Conservation (phyloP, 2,113 vertebrate species). For the Cyanoramphus novaezelandiae region DNA sequence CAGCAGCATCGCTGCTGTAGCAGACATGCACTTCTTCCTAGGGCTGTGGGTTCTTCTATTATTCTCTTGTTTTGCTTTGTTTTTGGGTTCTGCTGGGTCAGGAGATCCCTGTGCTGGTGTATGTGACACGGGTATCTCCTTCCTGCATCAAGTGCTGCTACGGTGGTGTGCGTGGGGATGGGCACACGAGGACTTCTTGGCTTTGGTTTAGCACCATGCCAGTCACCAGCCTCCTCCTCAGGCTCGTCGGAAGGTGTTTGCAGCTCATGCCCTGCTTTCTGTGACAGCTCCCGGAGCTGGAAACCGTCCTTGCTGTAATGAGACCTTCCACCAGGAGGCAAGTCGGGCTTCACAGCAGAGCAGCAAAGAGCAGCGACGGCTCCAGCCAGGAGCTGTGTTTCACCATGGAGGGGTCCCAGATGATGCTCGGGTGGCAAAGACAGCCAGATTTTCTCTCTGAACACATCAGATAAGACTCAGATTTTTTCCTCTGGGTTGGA, state of each 20-base stretch:
- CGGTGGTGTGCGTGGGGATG: accelerated
- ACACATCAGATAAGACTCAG: background rate
- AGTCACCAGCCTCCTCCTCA: background rate
- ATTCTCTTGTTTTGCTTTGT: background rate
- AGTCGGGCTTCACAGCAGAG: background rate
- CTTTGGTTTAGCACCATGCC: background rate
- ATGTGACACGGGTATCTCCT: accelerated
- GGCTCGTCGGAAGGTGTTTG: background rate
- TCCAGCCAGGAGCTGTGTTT: background rate
- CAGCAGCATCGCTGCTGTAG: accelerated
- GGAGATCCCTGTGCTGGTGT: accelerated
- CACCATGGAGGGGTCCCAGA: background rate
- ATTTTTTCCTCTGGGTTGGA: accelerated
- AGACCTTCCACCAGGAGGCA: conserved; percentile 66
- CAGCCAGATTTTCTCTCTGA: background rate
- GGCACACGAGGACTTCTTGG: accelerated
- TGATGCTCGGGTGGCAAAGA: background rate
- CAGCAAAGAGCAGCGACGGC: background rate
- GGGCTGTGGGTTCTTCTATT: background rate
- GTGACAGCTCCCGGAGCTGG: background rate
- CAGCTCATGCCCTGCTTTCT: background rate
- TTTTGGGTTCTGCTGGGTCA: background rate
- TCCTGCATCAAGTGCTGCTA: accelerated
- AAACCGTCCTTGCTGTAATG: conserved; percentile 22
- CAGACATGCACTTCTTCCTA: background rate